Evolutionary conservation across 2,888 invertebrate species (phyloP), one percentile per base, ranked within the genome.

Genomic region (Drosophila pegasa): DNA sequence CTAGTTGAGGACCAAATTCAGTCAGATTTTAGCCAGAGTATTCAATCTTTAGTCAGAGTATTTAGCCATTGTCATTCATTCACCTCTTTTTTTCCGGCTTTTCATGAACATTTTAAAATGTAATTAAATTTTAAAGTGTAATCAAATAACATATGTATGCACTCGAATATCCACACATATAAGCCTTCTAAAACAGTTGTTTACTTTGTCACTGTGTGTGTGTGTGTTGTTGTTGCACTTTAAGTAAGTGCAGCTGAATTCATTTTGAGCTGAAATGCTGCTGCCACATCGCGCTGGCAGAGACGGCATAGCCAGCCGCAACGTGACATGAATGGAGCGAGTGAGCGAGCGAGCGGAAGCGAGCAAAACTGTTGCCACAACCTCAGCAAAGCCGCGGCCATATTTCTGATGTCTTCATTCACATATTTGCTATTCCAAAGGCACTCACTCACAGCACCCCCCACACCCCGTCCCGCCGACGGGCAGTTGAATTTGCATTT

Each of bases 301-400:
- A 65, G 43, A 35, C 43, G 65, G 35, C 27, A 14, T 25, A 51
- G 41, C n/a, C 22, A 45, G 9, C 38, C 47, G 6, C 43, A 65
- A 54, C 57, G 50, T 67, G 66, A 66, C 69, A 41, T 59, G 48
- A 69, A 62, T 51, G 18, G 31, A 31, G 51, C 69, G 14, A 31
- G 16, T 9, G 25, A 43, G 25, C n/a, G 9, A 31, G 51, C 69
- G 14, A 31, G 16, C n/a, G 25, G n/a, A n/a, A 43, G 25, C n/a
- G 9, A 40, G 31, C 16, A 55, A 48, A 47, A 63, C 41, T 45
- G 50, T 27, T 56, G 66, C 43, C 66, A 56, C 22, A 66, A 56
- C 37, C 65, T 66, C 66, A 56, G 50, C 43, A 45, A 56, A 55
- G 55, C 47, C 47, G 22, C 22, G 47, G 66, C 45, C 54, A 65